A percentile compares a stretch with the other conserved stretches of the same genome.
phyloP scores from a whole-genome alignment of 2,113 vertebrate species.

The Pseudorhombus dupliciocellatus region DNA sequence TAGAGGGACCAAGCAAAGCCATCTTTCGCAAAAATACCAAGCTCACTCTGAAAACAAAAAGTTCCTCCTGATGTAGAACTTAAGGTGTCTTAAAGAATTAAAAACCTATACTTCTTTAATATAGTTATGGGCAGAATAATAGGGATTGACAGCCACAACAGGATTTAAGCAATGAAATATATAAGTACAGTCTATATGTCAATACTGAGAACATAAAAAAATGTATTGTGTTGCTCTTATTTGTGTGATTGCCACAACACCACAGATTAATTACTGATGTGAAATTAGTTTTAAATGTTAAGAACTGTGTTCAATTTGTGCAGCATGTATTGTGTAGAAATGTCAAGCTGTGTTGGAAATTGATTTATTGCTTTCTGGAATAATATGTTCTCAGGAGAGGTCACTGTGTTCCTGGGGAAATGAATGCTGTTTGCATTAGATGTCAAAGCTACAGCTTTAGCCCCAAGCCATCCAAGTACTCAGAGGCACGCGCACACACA shows the following conservation, averaged over 20 bases:
- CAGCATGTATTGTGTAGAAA: slow-evolving; percentile 70
- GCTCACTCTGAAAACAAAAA: too few species aligned
- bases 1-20: not conserved
- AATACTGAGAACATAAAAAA: not conserved
- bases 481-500: slow-evolving; percentile 1
- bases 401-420: slow-evolving; percentile 69
- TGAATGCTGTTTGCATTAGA: slow-evolving; percentile 72
- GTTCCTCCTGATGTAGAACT: too few species aligned
- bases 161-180: not conserved
- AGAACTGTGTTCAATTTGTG: slow-evolving; percentile 72
- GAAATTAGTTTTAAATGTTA: slow-evolving; percentile 78
- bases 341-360: slow-evolving; percentile 68
- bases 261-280: slow-evolving; percentile 60
- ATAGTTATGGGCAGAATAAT: not conserved
- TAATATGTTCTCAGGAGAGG: slow-evolving; percentile 65
- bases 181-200: not conserved
- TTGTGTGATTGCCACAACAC: slow-evolving; percentile 32
- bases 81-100: too few species aligned
- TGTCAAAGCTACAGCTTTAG: slow-evolving; percentile 64
- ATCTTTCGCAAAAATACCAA: not conserved
- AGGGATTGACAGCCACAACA: too few species aligned
- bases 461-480: slow-evolving; percentile 54
- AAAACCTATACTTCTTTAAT: too few species aligned
- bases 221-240: not conserved
- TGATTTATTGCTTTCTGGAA: slow-evolving; percentile 78